phyloP scores from a whole-genome alignment of 2,888 invertebrate genomes.

The Epirrhoe tristata region DNA sequence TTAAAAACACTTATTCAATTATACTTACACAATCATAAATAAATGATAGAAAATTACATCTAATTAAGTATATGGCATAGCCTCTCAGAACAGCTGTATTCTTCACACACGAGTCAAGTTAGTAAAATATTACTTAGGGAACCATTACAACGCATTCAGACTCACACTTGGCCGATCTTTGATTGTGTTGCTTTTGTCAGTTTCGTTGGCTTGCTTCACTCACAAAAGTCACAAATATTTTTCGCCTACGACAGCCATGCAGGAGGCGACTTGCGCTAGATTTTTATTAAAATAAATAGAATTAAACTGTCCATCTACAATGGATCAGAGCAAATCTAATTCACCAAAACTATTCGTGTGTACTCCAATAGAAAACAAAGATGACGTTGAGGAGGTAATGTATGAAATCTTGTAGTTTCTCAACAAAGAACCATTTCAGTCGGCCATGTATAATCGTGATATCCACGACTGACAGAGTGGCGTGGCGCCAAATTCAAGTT shows the following conservation, averaged over 20 bases:
- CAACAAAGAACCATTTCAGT: slow-evolving; percentile 82
- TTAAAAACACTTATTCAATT: too few relatives aligned
- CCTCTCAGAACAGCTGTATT: too few relatives aligned
- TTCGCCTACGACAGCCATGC: slow-evolving; percentile 87
- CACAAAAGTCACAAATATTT: slow-evolving; percentile 85
- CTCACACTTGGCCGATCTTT: slow-evolving; percentile 71
- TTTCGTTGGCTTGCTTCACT: slow-evolving; percentile 52
- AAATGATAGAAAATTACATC: too few relatives aligned
- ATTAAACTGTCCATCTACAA: slow-evolving; percentile 77
- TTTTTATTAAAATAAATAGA: slow-evolving; percentile 85
- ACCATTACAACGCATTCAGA: slow-evolving; percentile 52
- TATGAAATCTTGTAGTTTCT: slow-evolving; percentile 78
- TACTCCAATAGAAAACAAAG: slow-evolving; percentile 94
- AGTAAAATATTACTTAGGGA: too few relatives aligned
- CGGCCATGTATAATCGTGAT: slow-evolving; percentile 81
- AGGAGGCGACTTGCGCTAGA: slow-evolving; percentile 84
- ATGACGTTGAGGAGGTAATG: slow-evolving; percentile 95
- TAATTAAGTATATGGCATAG: too few relatives aligned
- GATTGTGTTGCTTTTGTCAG: slow-evolving; percentile 60
- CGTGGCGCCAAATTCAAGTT: slow-evolving; percentile 79
- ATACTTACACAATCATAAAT: too few relatives aligned
- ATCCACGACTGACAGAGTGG: slow-evolving; percentile 76
- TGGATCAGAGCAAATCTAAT: slow-evolving; percentile 86
- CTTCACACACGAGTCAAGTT: too few relatives aligned
- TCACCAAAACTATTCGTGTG: slow-evolving; percentile 92